phyloP scores from a whole-genome alignment of 2,888 invertebrate species.

The Rhagonycha lutea region DNA sequence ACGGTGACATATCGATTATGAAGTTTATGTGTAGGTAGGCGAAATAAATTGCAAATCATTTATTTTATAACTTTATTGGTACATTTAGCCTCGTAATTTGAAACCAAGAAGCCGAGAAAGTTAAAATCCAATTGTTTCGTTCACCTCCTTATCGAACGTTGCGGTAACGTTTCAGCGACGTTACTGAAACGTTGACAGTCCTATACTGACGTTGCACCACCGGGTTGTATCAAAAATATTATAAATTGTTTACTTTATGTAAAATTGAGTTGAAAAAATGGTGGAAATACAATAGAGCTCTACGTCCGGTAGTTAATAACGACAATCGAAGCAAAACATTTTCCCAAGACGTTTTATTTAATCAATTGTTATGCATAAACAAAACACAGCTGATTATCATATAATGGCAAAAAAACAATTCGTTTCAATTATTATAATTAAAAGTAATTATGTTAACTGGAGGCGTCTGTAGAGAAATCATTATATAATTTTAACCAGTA shows the following conservation, averaged over 20 bases:
- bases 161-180: background rate
- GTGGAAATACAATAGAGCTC: background rate
- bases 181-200: background rate
- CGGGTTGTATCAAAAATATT: background rate
- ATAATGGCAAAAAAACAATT: background rate
- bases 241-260: background rate
- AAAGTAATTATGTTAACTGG: background rate
- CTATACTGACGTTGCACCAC: too few species aligned
- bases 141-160: background rate
- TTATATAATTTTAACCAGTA: background rate
- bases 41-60: background rate
- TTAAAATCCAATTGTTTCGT: background rate
- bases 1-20: background rate
- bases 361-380: background rate
- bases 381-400: background rate
- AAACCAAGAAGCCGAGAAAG: background rate
- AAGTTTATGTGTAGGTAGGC: background rate
- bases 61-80: background rate
- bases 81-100: background rate
- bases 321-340: conserved; percentile 6
- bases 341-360: conserved; percentile 7
- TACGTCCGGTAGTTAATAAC: background rate
- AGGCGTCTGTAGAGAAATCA: background rate
- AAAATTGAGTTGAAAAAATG: background rate
- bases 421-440: background rate